Conservation (phyloP, 2,797 vertebrate genomes). For the Pseudomugil gertrudae region DNA sequence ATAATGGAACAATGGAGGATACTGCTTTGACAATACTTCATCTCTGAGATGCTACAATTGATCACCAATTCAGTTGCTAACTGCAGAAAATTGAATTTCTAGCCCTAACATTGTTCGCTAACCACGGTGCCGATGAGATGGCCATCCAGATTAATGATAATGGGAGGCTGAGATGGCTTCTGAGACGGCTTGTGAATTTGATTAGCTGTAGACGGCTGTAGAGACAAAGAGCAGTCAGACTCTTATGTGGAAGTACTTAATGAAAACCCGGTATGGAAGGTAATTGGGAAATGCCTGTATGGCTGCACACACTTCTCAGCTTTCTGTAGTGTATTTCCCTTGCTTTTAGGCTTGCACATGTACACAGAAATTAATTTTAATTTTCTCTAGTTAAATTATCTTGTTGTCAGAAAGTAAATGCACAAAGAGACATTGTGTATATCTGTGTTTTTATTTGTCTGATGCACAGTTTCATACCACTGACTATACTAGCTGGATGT, state of each 20-base stretch:
- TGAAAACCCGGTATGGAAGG: constrained; percentile 81
- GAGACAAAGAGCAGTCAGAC: constrained; percentile 80
- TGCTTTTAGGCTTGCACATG: constrained; percentile 28
- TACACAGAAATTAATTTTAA: constrained; percentile 18
- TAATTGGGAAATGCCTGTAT: constrained; percentile 86
- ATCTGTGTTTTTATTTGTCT: not conserved
- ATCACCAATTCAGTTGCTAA: constrained; percentile 86
- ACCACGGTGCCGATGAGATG: constrained; percentile 85
- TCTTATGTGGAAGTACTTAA: constrained; percentile 84
- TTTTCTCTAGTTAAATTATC: constrained; percentile 35
- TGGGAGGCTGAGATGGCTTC: constrained; percentile 82
- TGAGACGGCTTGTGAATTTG: constrained; percentile 83
- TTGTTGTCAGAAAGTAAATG: constrained; percentile 35
- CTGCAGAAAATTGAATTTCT: constrained; percentile 86
- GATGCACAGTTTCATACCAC: constrained; percentile 34
- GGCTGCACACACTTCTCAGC: constrained; percentile 66
- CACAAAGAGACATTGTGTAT: constrained; percentile 16
- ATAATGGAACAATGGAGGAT: constrained; percentile 80
- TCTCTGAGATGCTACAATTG: constrained; percentile 80
- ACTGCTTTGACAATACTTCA: constrained; percentile 79
- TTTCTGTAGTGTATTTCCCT: constrained; percentile 72
- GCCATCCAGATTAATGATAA: constrained; percentile 87
- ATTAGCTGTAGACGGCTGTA: constrained; percentile 82
- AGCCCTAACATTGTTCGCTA: constrained; percentile 87
- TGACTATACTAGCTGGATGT: constrained; percentile 45